Percentiles rank a stretch among this genome's conserved stretches.
Conservation (phyloP, 2,113 vertebrate species). For the Myotis lucifugus region DNA sequence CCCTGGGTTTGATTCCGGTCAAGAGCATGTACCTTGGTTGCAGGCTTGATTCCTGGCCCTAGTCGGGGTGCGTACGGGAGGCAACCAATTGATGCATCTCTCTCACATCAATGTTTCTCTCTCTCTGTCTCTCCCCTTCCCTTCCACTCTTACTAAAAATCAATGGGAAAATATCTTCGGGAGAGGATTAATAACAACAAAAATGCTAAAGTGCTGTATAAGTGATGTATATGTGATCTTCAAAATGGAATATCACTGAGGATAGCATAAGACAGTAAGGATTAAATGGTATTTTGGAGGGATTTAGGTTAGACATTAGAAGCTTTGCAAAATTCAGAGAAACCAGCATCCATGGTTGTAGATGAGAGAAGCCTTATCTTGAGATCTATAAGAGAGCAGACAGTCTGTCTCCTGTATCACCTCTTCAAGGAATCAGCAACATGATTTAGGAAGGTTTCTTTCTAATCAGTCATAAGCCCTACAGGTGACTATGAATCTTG, state of each 20-base stretch:
- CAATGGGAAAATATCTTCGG: too few relatives aligned
- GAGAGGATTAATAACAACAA: too few relatives aligned
- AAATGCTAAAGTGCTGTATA: neutral
- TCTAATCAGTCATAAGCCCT: neutral
- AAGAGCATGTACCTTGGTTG: too few relatives aligned
- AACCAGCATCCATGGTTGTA: neutral
- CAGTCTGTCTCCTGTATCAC: neutral
- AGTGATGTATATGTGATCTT: conserved; percentile 18
- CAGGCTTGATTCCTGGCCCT: too few relatives aligned
- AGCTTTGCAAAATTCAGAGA: conserved; percentile 27
- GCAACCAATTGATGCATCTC: too few relatives aligned
- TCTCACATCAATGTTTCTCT: too few relatives aligned
- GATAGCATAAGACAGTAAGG: neutral
- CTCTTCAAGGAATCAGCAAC: neutral
- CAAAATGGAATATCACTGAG: conserved; percentile 21
- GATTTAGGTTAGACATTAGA: conserved; percentile 39
- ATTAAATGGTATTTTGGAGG: conserved; percentile 52
- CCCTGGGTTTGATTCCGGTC: too few relatives aligned
- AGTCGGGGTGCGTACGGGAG: too few relatives aligned
- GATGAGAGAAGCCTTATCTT: conserved; percentile 4
- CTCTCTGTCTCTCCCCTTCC: too few relatives aligned
- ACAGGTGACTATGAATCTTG: conserved; percentile 23
- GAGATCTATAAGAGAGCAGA: neutral
- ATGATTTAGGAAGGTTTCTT: neutral
- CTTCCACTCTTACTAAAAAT: too few relatives aligned